These are phyloP conservation scores for Spea bombifrons DNA, from an alignment of 2,113 vertebrate species.

Conservation along the genomic window DNA sequence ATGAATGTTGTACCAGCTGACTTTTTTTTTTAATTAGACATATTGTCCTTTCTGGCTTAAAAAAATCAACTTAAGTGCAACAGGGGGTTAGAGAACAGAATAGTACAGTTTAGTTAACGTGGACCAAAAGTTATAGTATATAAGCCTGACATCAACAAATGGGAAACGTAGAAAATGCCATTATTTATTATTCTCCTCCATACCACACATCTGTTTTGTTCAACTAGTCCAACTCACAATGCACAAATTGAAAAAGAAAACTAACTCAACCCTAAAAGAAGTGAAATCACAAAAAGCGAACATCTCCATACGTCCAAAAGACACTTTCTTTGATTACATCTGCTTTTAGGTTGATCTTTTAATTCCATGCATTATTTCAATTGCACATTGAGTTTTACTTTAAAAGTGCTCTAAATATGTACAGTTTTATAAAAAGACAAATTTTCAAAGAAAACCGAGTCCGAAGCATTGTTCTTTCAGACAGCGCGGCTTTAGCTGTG, in stretches of 20 bases:
- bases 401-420: neutral
- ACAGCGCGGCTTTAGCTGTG: slow-evolving; percentile 12
- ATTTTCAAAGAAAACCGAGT: neutral
- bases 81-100: no score
- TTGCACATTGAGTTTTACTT: neutral
- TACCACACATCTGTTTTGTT: slow-evolving; percentile 1
- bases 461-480: slow-evolving; percentile 6
- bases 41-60: neutral
- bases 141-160: neutral
- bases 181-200: neutral
- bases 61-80: no score
- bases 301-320: neutral
- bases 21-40: neutral
- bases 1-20: no score
- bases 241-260: neutral
- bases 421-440: neutral
- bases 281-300: neutral
- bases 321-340: neutral
- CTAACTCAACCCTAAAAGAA: neutral
- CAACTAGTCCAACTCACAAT: neutral
- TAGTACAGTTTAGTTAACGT: neutral
- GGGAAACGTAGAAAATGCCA: neutral
- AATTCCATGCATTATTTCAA: neutral
- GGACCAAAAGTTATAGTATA: neutral
- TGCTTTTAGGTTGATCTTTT: neutral